These are phyloP conservation scores for Cirrhinus mrigala DNA, from an alignment of 2,797 vertebrate species.

Conservation along the genomic window DNA sequence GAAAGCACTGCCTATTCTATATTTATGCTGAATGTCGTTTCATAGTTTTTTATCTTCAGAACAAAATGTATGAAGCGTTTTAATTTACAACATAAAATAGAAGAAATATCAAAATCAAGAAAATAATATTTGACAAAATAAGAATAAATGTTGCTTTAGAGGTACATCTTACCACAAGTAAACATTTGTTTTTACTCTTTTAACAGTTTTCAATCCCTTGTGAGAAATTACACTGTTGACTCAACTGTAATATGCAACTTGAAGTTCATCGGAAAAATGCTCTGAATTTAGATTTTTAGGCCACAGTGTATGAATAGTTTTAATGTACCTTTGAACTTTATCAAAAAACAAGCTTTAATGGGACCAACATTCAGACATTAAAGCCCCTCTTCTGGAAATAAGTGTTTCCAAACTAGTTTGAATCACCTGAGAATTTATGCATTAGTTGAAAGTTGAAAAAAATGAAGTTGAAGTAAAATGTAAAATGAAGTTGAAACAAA, in stretches of 20 bases:
- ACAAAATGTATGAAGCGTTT: neutral
- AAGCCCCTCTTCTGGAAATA: too few species aligned
- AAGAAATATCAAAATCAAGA: neutral
- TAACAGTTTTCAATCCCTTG: neutral
- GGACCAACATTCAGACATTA: neutral
- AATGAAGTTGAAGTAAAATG: too few species aligned
- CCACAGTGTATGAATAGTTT: neutral
- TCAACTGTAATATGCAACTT: neutral
- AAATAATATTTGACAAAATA: neutral
- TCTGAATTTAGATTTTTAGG: neutral
- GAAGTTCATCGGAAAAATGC: neutral
- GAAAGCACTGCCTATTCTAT: too few species aligned
- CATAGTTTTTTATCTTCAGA: too few species aligned
- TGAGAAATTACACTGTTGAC: neutral
- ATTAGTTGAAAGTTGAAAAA: neutral
- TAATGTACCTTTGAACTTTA: neutral
- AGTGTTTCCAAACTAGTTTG: too few species aligned
- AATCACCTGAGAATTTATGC: neutral
- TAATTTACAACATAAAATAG: neutral
- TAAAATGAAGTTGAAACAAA: too few species aligned
- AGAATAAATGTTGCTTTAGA: neutral
- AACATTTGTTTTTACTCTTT: neutral
- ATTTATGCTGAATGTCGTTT: too few species aligned
- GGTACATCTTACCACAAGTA: neutral
- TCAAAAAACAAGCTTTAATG: neutral